Evolutionary conservation across 2,113 vertebrate species (phyloP), one percentile per base, ranked within the genome.

Genomic region (Rattus rattus): DNA sequence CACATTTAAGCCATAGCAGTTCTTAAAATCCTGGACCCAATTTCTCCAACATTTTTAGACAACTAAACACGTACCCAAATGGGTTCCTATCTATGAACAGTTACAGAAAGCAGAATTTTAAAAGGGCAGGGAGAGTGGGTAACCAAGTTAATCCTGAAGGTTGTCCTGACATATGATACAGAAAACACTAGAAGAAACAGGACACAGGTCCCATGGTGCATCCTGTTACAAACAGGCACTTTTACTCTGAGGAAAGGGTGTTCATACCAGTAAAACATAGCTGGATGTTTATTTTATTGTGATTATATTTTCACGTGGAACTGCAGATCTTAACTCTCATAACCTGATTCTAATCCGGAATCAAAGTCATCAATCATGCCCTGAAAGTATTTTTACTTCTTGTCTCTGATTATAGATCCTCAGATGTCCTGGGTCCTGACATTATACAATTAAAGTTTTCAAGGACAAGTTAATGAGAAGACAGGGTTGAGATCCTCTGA

Each of bases 221-320:
- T 88, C 67, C 95, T 93, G 56, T 92, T 90, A 87, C 33, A 96
- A 80, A 91, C 63, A 79, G 69, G 69, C n/a, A 90, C 73, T 88
- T 87, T 79, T 87, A 36, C 52, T 17, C 43, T 81, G 39, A 72
- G 86, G 88, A 89, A 84, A 94, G 86, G 77, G 67, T 65, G 54
- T 77, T 63, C 72, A 49, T 76, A 19, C 56, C 43, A 67, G 20
- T 69, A 75, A 91, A 97, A 87, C 75, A 43, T 33, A 88, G 88
- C 80, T 88, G 72, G 79, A 76, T 92, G 84, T 88, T 91, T 85
- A 80, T 56, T 94, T 93, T 93, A 88, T 49, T 88, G 30, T 83
- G 80, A 59, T 70, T 90, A 67, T 30, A 22, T 47, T 67, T 10
- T 73, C 63, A 83, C 54, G 73, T 3, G 0, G 28, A 89, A 83